Percentiles rank a stretch among this genome's conserved stretches.
Conservation (phyloP, 2,113 vertebrate species). For the Dolichotis patagonum region DNA sequence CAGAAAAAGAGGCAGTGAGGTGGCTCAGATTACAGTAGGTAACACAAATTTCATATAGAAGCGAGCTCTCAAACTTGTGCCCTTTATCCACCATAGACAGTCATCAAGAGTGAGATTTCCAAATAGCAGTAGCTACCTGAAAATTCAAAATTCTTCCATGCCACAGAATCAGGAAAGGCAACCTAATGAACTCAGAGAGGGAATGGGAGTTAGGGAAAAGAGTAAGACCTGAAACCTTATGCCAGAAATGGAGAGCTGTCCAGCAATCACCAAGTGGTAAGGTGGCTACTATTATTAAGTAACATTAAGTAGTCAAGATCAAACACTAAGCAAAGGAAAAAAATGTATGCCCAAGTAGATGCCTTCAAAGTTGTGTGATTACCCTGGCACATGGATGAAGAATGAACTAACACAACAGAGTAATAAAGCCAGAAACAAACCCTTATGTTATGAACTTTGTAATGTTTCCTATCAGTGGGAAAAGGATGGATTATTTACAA, state of each 20-base stretch:
- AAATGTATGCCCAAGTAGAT: neutral
- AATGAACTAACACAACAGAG: neutral
- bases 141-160: neutral
- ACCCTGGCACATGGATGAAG: neutral
- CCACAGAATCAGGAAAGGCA: neutral
- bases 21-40: neutral
- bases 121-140: neutral
- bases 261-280: neutral
- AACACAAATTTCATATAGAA: neutral
- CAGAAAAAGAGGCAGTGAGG: neutral
- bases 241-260: neutral
- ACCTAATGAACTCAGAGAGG: neutral
- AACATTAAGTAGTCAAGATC: neutral
- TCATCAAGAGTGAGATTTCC: neutral
- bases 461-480: neutral
- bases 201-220: neutral
- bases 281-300: neutral
- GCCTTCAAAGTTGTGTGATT: neutral
- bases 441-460: neutral
- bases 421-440: neutral
- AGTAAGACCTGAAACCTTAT: neutral
- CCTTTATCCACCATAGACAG: neutral
- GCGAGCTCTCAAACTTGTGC: neutral
- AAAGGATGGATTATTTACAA: neutral
- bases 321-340: neutral